Conservation (phyloP, 2,113 vertebrate species). For the human region GRCh38 chr16:31416501-31417000, state of each 20-base stretch:
- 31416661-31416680: not conserved
- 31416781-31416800: not conserved
- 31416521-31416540: conserved; percentile 87
- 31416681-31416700: not conserved
- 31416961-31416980: not conserved
- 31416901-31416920: not conserved
- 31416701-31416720: not conserved
- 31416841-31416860: not conserved
- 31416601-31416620: conserved; percentile 85
- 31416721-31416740: not conserved
- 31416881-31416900: not conserved
- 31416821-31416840: not conserved
- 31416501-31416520: conserved; percentile 69
- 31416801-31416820: not conserved
- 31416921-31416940: not conserved
- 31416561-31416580: conserved; percentile 88
- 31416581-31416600: conserved; percentile 84
- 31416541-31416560: conserved; percentile 82
- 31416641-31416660: conserved; percentile 77
- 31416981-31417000: no score
- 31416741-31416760: not conserved
- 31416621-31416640: conserved; percentile 80
- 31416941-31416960: not conserved
- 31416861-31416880: not conserved
- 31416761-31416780: not conserved